Base-by-base conservation (phyloP, 2,888 invertebrate genomes). In the Drosophila tripunctata region DNA sequence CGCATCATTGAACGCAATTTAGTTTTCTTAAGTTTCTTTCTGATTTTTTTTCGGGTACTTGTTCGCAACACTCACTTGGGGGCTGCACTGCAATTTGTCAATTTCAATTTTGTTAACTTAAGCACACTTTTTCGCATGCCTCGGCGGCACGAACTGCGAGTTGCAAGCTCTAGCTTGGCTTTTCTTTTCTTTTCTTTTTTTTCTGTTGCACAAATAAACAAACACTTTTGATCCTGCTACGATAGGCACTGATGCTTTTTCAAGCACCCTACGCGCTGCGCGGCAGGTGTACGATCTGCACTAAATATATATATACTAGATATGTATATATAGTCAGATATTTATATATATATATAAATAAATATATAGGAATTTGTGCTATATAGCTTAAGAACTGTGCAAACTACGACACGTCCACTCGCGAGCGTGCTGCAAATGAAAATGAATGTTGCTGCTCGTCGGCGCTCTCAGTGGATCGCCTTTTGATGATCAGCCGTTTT, bases 401-500 rank as follows among this genome's bases (percentile, higher is more conserved):
- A n/a, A 22, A 60, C 68, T 69, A 54, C 70, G 62, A 78, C 73
- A 86, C 89, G 88, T 86, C 90, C 81, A 83, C 81, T 90, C 89
- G 78, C 89, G 78, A 87, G 73, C 88, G 78, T 78, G 79, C 79
- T 81, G 67, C 74, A 75, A 79, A 71, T 81, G 87, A 90, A 89
- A 89, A 90, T 89, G 87, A 88, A 88, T 79, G 73, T 74, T 63
- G 61, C 62, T 63, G 61, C 62, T 44, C 60, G 54, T 56, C 57
- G 51, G 52, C 50, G 51, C 50, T 71, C 67, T 66, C 45, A 61
- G 38, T 14, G 47, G 22, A 36, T 33, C 21, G 43, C 51, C 57
- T 50, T 58, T 81, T 85, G 87, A 70, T 77, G 88, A 88, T 88
- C 87, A 87, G 86, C 73, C 85, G 85, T 84, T 88, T 74, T 85